Conservation (phyloP, 92 coral and sea anemone species). For the Heteractis magnifica region DNA sequence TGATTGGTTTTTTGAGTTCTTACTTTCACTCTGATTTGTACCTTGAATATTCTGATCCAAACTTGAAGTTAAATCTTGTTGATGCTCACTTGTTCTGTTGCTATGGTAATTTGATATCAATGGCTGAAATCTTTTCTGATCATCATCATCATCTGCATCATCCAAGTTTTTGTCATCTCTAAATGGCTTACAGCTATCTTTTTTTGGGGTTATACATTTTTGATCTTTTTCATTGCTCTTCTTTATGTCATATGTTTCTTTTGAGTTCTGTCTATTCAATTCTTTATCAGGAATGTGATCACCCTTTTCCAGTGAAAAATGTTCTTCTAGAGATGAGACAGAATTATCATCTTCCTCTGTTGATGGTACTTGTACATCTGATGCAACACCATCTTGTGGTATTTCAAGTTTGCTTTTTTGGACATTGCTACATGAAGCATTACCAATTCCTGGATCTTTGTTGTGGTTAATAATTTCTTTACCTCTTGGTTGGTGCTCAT, state of each 20-base stretch:
- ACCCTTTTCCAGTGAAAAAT: neutral
- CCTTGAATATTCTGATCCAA: neutral
- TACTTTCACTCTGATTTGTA: neutral
- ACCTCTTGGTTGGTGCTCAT: neutral
- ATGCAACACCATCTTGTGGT: neutral
- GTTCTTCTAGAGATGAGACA: neutral
- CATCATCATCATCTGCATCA: constrained; percentile 19
- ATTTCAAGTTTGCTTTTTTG: neutral
- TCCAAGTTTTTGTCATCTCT: neutral
- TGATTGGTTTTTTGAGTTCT: neutral
- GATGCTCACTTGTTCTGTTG: neutral
- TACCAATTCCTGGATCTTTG: neutral
- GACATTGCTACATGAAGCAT: neutral
- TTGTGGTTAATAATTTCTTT: neutral
- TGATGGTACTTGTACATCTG: neutral
- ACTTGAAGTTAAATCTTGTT: neutral
- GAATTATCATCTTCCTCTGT: neutral
- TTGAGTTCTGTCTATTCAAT: neutral
- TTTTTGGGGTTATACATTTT: neutral
- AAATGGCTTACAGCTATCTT: constrained; percentile 43
- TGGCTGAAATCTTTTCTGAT: constrained; percentile 2
- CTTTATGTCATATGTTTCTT: neutral
- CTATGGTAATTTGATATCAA: constrained; percentile 7
- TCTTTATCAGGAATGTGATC: neutral
- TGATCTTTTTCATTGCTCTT: neutral